Evolutionary conservation across 2,797 vertebrate genomes (phyloP), one percentile per base, ranked within the genome.

Genomic region (Sebastes umbrosus): DNA sequence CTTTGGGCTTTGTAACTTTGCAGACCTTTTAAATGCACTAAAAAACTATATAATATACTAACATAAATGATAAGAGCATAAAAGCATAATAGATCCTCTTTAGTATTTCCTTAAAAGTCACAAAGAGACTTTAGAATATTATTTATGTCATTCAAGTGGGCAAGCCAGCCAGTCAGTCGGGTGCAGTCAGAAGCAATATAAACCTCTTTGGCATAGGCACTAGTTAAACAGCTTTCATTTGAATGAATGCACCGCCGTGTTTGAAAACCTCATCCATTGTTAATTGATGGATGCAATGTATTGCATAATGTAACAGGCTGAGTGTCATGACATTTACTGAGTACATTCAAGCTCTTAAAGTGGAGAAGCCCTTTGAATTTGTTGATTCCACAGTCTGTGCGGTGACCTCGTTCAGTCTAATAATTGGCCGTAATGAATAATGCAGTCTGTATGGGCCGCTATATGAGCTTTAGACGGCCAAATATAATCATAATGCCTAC

Each of bases 291-390:
- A 83, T 86, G 80, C 55, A 73, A 79, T 79, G 73, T 52, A 82
- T 39, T 81, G 74, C 72, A 91, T 88, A 77, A 92, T 86, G 79
- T 73, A 90, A 85, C 66, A 84, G 78, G 69, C 60, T 50, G 55
- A 66, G 70, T 80, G 83, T 85, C 74, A 77, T 87, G 88, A 81
- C 85, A 91, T 90, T 90, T 89, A 87, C 87, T 65, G 74, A 85
- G 75, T 60, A 82, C 67, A 83, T 74, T 77, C 43, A 67, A 66
- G 77, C 65, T 77, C 59, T 79, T 52, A 57, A 84, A 87, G 80
- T 69, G 25, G 78, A 79, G 68, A 52, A 29, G 69, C 43, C 22
- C 75, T 81, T 84, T 77, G 34, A 84, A 66, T 68, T 18, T 27
- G 68, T 79, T 77, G 57, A 52, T 82, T 85, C 68, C 50, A n/a